Conservation (phyloP, 2,888 invertebrate species). For the Archaeoteleia sp. region DNA sequence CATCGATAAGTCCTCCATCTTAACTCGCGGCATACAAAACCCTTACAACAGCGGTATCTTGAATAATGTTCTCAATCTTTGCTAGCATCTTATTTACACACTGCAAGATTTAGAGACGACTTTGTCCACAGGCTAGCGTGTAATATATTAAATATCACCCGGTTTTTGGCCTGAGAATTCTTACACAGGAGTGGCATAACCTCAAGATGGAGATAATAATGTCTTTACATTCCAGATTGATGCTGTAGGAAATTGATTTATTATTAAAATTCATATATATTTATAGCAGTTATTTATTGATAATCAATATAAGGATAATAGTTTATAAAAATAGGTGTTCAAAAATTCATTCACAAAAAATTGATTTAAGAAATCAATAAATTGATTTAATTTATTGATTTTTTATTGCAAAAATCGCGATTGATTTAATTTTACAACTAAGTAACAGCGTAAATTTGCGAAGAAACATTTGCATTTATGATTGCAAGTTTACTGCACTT, state of each 20-base stretch:
- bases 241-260: too few species aligned
- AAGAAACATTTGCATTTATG: too few species aligned
- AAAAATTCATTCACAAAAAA: too few species aligned
- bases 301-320: too few species aligned
- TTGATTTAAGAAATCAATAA: too few species aligned
- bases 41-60: constrained; percentile 25
- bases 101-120: constrained; percentile 12
- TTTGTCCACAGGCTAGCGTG: constrained; percentile 9
- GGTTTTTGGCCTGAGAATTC: constrained; percentile 14
- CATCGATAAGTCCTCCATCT: constrained; percentile 19
- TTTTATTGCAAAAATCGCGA: too few species aligned
- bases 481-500: too few species aligned
- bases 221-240: not conserved
- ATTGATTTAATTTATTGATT: too few species aligned
- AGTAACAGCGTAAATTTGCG: not conserved
- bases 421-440: not conserved
- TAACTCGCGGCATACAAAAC: constrained; percentile 13
- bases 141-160: constrained; percentile 25
- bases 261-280: not conserved
- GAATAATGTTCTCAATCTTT: constrained; percentile 38
- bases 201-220: not conserved
- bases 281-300: not conserved
- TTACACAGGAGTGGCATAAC: not conserved
- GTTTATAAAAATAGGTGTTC: too few species aligned
- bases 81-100: constrained; percentile 28